Conservation (phyloP, 2,797 vertebrate species). For the Oceanodroma leucorhoa region DNA sequence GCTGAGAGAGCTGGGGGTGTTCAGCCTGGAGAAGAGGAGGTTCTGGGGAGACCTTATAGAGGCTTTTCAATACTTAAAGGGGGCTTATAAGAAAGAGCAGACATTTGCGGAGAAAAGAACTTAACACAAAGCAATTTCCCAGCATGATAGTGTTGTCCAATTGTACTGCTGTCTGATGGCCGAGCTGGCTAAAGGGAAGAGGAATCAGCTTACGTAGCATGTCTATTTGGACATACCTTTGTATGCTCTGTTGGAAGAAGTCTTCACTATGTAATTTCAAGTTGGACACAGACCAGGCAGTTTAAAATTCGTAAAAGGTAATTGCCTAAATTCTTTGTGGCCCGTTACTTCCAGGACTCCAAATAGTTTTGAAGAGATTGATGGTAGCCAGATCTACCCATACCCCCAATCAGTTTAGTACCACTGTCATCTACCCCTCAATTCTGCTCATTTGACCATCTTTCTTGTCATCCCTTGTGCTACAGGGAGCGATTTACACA, state of each 20-base stretch:
- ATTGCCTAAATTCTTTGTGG: not conserved
- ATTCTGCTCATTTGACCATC: not conserved
- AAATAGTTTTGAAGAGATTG: not conserved
- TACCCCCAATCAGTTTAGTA: accelerated
- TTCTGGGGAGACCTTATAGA: accelerated
- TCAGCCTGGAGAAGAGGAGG: not conserved
- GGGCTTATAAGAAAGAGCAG: not conserved
- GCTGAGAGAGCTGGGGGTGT: not conserved
- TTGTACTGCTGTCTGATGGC: not conserved
- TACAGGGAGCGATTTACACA: not conserved
- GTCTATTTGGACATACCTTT: not conserved
- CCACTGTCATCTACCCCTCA: not conserved
- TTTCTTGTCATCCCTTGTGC: not conserved
- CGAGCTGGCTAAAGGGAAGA: not conserved
- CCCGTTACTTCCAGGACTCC: not conserved
- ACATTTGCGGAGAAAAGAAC: not conserved
- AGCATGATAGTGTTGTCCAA: not conserved
- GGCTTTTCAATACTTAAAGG: not conserved
- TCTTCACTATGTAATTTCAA: not conserved
- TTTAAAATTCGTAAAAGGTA: not conserved
- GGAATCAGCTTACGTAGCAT: not conserved
- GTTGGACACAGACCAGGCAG: not conserved
- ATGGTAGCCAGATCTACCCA: not conserved
- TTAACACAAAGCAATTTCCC: not conserved
- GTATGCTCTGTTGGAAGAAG: not conserved